These are phyloP conservation scores for Aramus guarauna DNA, from an alignment of 2,113 vertebrate species.

Conservation along the genomic window DNA sequence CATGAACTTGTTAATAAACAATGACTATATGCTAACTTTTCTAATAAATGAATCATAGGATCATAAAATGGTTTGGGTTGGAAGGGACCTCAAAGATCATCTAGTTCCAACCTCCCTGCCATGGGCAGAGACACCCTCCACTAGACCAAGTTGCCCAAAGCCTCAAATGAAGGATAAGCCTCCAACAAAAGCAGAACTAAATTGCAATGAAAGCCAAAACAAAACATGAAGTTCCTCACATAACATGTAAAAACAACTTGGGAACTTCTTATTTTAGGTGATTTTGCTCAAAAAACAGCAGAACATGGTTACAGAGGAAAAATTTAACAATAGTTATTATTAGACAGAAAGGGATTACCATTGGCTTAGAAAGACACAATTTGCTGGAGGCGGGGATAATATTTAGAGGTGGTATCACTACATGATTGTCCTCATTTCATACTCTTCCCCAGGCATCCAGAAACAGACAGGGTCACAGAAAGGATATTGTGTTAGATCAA, in stretches of 20 bases:
- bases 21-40: too few species aligned
- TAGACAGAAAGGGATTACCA: background rate
- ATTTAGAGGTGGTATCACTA: background rate
- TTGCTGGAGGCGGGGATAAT: background rate
- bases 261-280: background rate
- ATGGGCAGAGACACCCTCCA: too few species aligned
- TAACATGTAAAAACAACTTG: background rate
- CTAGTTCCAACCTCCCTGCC: too few species aligned
- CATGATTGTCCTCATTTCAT: background rate
- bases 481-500: background rate
- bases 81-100: too few species aligned
- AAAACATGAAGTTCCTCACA: background rate
- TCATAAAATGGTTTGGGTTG: too few species aligned
- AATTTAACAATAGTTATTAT: background rate
- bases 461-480: background rate
- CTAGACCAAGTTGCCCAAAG: too few species aligned
- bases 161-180: background rate
- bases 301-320: background rate
- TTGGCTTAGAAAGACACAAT: background rate
- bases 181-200: background rate
- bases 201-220: background rate
- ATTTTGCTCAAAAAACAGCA: background rate
- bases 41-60: too few species aligned
- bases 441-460: background rate
- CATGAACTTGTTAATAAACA: background rate